Evolutionary conservation across 2,888 invertebrate species (phyloP), one percentile per base, ranked within the genome.

Genomic region (Himalopsyche anomala): DNA sequence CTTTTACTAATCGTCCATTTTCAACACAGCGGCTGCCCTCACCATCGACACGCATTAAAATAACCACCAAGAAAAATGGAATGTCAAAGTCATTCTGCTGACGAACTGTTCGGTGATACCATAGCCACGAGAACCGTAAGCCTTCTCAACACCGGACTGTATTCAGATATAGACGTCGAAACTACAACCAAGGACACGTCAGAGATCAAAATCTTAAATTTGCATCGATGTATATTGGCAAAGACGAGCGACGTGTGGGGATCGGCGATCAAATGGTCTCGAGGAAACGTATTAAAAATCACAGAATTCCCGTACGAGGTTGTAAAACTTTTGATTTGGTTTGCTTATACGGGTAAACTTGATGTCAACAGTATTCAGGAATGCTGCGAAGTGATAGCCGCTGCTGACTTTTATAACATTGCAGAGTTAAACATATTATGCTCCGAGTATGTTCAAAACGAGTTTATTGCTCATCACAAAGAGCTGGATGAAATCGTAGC

Each of bases 331-430:
- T n/a, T 87, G 5, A 6, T 88, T 9, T 79, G 74, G 19, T 88
- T 69, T 62, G 83, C 81, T 9, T 88, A 88, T 19, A 87, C 85
- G 17, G 51, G 69, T 17, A 17, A 19, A 8, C n/a, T 86, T 12
- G 36, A 42, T 28, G 40, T 88, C 11, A 19, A 84, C 11, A n/a
- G 74, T 38, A 17, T 88, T 8, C 56, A 74, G 11, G 56, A 85
- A 15, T 87, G 87, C 54, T 36, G 80, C 17, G 69, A 81, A 17
- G 54, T 88, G 5, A 81, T 88, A 12, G 40, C 69, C 5, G 87
- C 88, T 2, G 85, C 87, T 4, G 84, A 88, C 79, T 88, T 56
- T 62, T 88, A 87, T 54, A 40, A 84, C n/a, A 86, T 87, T 45
- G 12, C 42, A 81, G 17, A 81, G 19, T 74, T 87, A 5, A 15